Evolutionary conservation across 2,888 invertebrate genomes (phyloP).

Genomic region (Eurois occulta): DNA sequence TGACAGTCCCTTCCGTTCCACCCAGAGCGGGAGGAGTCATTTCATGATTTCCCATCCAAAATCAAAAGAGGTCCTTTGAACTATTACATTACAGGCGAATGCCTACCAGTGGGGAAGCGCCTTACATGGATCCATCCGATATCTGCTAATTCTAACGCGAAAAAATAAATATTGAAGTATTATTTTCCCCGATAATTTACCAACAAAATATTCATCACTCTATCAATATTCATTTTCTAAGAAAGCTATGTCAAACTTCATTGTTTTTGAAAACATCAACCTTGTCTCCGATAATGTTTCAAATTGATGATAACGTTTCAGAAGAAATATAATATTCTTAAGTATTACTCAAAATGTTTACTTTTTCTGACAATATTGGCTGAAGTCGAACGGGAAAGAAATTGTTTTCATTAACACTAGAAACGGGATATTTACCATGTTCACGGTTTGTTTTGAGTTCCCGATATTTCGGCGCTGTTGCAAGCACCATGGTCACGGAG

Average conservation of each 20-base stretch:
- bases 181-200: neutral
- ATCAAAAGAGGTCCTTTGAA: too few relatives aligned
- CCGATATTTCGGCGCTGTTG: too few relatives aligned
- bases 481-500: too few relatives aligned
- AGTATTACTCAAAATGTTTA: neutral
- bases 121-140: neutral
- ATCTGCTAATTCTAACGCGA: neutral
- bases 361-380: neutral
- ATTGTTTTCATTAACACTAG: neutral
- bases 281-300: neutral
- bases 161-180: too few relatives aligned
- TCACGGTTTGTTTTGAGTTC: too few relatives aligned
- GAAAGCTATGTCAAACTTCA: neutral
- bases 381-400: neutral
- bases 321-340: neutral
- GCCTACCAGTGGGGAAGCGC: too few relatives aligned
- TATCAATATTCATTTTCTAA: neutral
- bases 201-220: neutral
- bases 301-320: neutral
- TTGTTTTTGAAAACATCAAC: neutral
- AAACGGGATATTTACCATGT: too few relatives aligned
- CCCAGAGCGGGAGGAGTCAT: too few relatives aligned
- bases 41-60: too few relatives aligned
- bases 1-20: too few relatives aligned
- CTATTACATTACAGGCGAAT: too few relatives aligned